phyloP scores from a whole-genome alignment of 2,113 vertebrate species.

The Bufo gargarizans region DNA sequence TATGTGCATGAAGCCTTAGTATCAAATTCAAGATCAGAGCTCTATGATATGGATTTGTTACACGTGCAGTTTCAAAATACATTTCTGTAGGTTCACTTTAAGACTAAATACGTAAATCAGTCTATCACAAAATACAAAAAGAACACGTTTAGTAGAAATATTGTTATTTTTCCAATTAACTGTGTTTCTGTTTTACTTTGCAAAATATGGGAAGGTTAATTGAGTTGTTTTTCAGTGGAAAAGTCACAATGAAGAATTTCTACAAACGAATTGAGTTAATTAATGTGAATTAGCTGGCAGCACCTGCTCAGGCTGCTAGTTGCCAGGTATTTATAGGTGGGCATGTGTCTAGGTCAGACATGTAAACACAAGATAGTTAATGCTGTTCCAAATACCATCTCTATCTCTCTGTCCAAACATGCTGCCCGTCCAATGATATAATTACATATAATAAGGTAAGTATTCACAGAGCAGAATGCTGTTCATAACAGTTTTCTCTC shows the following conservation, averaged over 20 bases:
- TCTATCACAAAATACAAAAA: neutral
- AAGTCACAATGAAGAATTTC: neutral
- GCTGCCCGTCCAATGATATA: neutral
- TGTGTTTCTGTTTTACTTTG: neutral
- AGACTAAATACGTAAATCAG: neutral
- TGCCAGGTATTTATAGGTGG: constrained; percentile 16
- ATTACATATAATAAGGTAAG: no score
- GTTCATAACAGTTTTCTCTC: no score
- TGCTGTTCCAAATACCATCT: constrained; percentile 2
- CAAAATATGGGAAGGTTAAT: neutral
- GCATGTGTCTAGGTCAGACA: neutral
- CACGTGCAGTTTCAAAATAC: neutral
- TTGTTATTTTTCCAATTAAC: neutral
- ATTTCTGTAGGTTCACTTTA: neutral
- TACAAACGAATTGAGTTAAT: neutral
- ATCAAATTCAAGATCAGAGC: no score
- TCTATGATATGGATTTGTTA: no score
- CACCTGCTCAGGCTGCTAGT: constrained; percentile 19
- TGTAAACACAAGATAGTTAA: constrained; percentile 12
- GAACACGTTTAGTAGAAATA: neutral
- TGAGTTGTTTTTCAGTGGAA: neutral
- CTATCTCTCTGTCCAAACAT: neutral
- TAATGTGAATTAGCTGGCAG: constrained; percentile 3
- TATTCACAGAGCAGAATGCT: no score
- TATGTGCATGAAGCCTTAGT: no score